These are phyloP conservation scores for Chaetops frenatus DNA, from an alignment of 2,113 vertebrate species.

Conservation along the genomic window DNA sequence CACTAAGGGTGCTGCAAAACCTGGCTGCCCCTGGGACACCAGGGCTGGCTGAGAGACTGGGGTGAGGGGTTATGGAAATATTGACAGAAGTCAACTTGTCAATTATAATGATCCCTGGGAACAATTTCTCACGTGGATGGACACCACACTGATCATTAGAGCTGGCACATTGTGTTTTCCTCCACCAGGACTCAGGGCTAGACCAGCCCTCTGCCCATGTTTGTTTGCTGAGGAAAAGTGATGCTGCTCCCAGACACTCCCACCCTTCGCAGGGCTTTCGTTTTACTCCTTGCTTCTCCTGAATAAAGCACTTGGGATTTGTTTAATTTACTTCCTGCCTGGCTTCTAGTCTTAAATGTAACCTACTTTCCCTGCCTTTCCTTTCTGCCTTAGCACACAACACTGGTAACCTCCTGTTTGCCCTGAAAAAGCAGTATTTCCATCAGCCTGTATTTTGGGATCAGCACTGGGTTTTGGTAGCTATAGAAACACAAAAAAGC, in stretches of 20 bases:
- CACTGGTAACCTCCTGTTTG: not conserved
- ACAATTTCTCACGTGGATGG: not conserved
- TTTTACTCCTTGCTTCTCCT: not conserved
- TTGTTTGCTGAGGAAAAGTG: not conserved
- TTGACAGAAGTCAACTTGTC: not conserved
- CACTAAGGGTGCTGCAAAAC: not conserved
- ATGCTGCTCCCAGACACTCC: not conserved
- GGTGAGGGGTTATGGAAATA: not conserved
- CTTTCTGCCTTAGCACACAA: not conserved
- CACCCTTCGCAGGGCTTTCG: not conserved
- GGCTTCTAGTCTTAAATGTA: not conserved
- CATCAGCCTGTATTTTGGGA: not conserved
- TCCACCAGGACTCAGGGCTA: not conserved
- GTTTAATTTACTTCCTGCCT: not conserved
- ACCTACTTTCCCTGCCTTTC: not conserved
- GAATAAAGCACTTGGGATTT: not conserved
- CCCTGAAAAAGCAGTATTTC: not conserved
- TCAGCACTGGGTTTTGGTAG: not conserved
- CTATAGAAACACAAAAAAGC: slow-evolving; percentile 46
- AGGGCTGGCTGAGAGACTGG: not conserved
- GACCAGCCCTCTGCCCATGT: not conserved
- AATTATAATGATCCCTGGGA: not conserved
- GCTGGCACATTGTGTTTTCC: not conserved
- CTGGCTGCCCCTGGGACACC: not conserved
- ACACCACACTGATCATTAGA: not conserved